Conservation (phyloP, 2,797 vertebrate species). For the Bryconaethiops microstoma region DNA sequence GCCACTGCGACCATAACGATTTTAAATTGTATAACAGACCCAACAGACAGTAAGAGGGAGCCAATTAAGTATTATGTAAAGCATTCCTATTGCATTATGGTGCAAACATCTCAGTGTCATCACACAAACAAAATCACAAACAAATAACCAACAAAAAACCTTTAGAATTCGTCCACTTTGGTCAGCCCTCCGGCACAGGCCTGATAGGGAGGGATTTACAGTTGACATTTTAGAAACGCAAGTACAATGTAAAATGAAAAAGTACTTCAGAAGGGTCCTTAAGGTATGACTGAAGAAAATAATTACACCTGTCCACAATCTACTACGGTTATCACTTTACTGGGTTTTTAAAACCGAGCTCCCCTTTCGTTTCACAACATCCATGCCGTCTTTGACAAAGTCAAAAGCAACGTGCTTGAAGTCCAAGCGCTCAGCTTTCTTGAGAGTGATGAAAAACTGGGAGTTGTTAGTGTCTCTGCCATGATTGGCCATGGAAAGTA, state of each 20-base stretch:
- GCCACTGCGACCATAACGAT: neutral
- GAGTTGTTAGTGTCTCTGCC: conserved; percentile 87
- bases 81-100: neutral
- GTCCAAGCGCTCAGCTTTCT: conserved; percentile 91
- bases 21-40: too few species aligned
- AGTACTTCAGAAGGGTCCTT: neutral
- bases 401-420: conserved; percentile 95
- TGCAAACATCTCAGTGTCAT: neutral
- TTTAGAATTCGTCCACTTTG: neutral
- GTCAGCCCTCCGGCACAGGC: neutral
- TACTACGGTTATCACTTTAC: conserved; percentile 81
- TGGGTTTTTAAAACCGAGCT: conserved; percentile 84
- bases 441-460: conserved; percentile 96
- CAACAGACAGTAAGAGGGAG: too few species aligned
- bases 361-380: conserved; percentile 88
- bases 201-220: neutral
- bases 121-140: neutral
- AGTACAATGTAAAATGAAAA: too few species aligned
- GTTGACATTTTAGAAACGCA: neutral
- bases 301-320: conserved; percentile 90
- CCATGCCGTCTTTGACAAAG: conserved; percentile 89
- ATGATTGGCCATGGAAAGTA: conserved; percentile 92
- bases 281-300: neutral
- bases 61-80: neutral
- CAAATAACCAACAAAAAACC: neutral